Evolutionary conservation across 2,797 vertebrate genomes (phyloP), one percentile per base, ranked within the genome.

Genomic region (Nyctalus aviator): DNA sequence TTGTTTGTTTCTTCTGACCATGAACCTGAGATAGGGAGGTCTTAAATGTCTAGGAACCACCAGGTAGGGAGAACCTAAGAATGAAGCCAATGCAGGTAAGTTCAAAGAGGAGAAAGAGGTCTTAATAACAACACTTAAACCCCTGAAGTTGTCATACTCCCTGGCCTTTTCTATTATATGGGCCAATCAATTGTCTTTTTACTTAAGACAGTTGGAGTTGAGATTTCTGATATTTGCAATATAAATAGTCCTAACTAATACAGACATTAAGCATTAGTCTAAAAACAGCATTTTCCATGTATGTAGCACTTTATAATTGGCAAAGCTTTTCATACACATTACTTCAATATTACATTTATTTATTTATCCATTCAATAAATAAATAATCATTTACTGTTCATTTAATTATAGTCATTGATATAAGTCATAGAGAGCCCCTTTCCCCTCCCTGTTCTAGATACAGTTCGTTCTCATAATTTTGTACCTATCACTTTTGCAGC

Each of bases 1-100:
- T 53, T 62, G 62, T 71, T 93, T 78, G 64, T 84, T 88, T 94
- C 48, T 75, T 71, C 88, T 92, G 82, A 86, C 48, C 11, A 62
- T 66, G 48, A 78, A 72, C n/a, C 64, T 81, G 35, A 90, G 41
- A 88, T 6, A 50, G 30, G 21, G 48, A 91, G 68, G 44, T 32
- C 76, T 78, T 81, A 9, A 37, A 9, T n/a, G 10, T 79, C 73
- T 77, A 41, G 69, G 59, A 93, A 82, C 37, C 53, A 64, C 62
- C 23, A 2, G 10, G 90, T 32, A 35, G 15, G 44, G 14, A 91
- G 30, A 75, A 35, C 14, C n/a, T 66, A 78, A 93, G 35, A 90
- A 89, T 30, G 6, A 84, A 84, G 13, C 32, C 62, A 73, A 0
- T 17, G 15, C 25, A 94, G 44, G 25, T 46, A 84, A 69, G 21